Evolutionary conservation across 2,888 invertebrate species (phyloP).

Genomic region (Ormyrus nitidulus): DNA sequence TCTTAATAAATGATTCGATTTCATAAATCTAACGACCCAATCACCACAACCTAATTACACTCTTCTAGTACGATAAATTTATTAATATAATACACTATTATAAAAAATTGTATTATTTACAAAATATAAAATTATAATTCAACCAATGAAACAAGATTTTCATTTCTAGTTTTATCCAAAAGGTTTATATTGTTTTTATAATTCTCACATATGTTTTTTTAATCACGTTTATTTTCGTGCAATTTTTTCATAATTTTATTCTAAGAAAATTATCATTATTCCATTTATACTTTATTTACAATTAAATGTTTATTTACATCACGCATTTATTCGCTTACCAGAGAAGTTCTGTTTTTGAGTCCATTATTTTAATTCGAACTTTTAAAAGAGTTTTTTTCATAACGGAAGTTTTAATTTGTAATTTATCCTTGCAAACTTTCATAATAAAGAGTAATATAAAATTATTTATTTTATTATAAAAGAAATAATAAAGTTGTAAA

Average conservation of each 20-base stretch:
- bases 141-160: not conserved
- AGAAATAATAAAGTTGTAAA: no score
- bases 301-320: slow-evolving; percentile 35
- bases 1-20: not conserved
- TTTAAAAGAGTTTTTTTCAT: no score
- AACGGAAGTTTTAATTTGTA: no score
- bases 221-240: slow-evolving; percentile 5
- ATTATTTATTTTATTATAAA: no score
- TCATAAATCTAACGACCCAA: not conserved
- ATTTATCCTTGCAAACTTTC: no score
- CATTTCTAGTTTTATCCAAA: not conserved
- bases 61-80: slow-evolving; percentile 5
- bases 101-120: not conserved
- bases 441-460: no score
- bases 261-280: slow-evolving; percentile 29
- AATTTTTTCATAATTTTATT: slow-evolving; percentile 9
- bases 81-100: not conserved
- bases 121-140: slow-evolving; percentile 8
- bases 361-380: no score
- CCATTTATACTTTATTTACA: slow-evolving; percentile 27
- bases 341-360: no score
- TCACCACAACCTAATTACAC: slow-evolving; percentile 9
- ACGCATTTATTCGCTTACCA: not conserved
- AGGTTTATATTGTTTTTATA: not conserved
- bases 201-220: not conserved